Evolutionary conservation across 2,113 vertebrate genomes (phyloP).

Genomic region (Diadophis punctatus): DNA sequence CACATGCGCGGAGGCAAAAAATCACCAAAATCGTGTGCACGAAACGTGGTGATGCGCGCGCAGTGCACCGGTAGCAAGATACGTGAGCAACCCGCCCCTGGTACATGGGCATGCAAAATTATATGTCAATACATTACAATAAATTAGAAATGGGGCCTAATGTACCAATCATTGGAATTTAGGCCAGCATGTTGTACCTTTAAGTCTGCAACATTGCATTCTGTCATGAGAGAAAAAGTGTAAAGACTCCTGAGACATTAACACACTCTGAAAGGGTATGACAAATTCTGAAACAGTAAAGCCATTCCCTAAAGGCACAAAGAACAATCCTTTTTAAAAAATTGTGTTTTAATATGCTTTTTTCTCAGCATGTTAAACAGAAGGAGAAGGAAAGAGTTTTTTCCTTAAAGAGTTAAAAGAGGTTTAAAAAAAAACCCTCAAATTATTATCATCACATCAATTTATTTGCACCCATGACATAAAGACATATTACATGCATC

Average conservation of each 20-base stretch:
- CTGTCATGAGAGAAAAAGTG: conserved; percentile 12
- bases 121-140: background rate
- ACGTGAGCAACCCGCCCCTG: too few species aligned
- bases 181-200: background rate
- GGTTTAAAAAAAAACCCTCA: background rate
- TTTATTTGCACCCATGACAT: background rate
- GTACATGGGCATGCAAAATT: background rate
- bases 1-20: too few species aligned
- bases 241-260: background rate
- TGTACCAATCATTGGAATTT: conserved; percentile 2
- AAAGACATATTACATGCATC: background rate
- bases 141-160: conserved; percentile 4
- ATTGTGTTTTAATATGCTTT: background rate
- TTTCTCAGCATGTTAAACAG: background rate
- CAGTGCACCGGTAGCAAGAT: too few species aligned
- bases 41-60: too few species aligned
- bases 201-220: background rate
- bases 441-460: background rate
- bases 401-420: background rate
- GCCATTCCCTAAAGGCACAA: background rate
- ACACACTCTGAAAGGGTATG: conserved; percentile 11
- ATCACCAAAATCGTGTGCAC: too few species aligned
- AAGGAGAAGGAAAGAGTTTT: background rate
- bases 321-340: conserved; percentile 7
- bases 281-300: conserved; percentile 13